Conservation (phyloP, 2,888 invertebrate genomes). For the Limulus polyphemus region DNA sequence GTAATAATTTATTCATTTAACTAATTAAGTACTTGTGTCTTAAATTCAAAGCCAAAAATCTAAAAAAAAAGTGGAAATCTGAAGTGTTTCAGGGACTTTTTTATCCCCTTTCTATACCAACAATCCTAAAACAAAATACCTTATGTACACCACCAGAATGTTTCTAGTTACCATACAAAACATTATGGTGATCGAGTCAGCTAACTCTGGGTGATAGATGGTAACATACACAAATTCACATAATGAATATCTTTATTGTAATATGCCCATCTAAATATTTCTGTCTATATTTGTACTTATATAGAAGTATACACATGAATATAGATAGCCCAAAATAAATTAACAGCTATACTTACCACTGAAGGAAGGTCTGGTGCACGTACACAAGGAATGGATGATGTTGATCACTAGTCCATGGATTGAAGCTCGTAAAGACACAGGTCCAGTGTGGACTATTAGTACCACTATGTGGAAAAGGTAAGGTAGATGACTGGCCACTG, state of each 20-base stretch:
- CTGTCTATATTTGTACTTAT: no score
- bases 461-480: slow-evolving; percentile 95
- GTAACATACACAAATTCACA: no score
- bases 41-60: neutral
- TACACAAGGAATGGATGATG: slow-evolving; percentile 94
- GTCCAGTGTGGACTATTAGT: slow-evolving; percentile 88
- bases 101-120: neutral
- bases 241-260: no score
- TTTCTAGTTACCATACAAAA: no score
- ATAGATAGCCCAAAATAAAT: no score
- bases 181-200: no score
- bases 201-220: no score
- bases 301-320: no score
- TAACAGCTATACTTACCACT: slow-evolving; percentile 43
- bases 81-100: neutral
- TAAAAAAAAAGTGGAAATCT: neutral
- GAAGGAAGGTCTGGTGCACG: slow-evolving; percentile 81
- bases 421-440: slow-evolving; percentile 87
- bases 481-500: slow-evolving; percentile 83
- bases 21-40: slow-evolving; percentile 53
- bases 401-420: slow-evolving; percentile 96
- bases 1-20: slow-evolving; percentile 78
- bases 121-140: no score
- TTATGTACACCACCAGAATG: no score
- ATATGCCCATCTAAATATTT: slow-evolving; percentile 3